These are phyloP conservation scores for Drosophila quinaria DNA, from an alignment of 2,888 invertebrate species.

Conservation along the genomic window DNA sequence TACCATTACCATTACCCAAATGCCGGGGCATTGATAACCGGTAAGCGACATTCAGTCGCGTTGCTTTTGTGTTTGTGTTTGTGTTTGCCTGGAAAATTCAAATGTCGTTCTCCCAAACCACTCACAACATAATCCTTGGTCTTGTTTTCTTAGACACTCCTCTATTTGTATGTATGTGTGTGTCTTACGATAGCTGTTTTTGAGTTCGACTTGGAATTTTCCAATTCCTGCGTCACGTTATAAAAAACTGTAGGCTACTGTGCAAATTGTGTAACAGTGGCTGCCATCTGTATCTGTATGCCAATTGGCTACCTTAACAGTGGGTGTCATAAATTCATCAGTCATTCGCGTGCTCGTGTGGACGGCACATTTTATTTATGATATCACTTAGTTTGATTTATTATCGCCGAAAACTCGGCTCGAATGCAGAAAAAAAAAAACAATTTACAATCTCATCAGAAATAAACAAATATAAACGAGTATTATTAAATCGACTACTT, in stretches of 20 bases:
- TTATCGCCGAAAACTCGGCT: slow-evolving; percentile 54
- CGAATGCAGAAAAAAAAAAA: slow-evolving; percentile 38
- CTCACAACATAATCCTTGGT: slow-evolving; percentile 72
- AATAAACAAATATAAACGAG: slow-evolving; percentile 11
- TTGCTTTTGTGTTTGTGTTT: slow-evolving; percentile 47
- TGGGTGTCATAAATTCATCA: slow-evolving; percentile 77
- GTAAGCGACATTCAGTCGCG: slow-evolving; percentile 56
- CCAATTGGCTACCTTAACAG: slow-evolving; percentile 54
- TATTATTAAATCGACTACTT: slow-evolving; percentile 12
- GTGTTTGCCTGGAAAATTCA: slow-evolving; percentile 72
- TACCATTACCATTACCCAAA: slow-evolving; percentile 36
- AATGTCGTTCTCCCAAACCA: slow-evolving; percentile 60
- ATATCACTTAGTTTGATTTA: slow-evolving; percentile 67
- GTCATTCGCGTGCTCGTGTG: slow-evolving; percentile 58
- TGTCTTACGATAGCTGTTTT: slow-evolving; percentile 61
- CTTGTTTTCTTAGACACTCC: slow-evolving; percentile 73
- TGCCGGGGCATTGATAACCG: slow-evolving; percentile 59
- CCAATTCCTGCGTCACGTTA: slow-evolving; percentile 37
- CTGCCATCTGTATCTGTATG: slow-evolving; percentile 52
- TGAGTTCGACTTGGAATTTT: slow-evolving; percentile 43
- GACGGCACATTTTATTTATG: slow-evolving; percentile 60
- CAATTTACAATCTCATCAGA: slow-evolving; percentile 18
- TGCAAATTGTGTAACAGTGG: slow-evolving; percentile 58
- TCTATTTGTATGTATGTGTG: slow-evolving; percentile 23
- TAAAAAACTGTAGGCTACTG: slow-evolving; percentile 53